These are phyloP conservation scores for Crotalus horridus DNA, from an alignment of 2,113 vertebrate genomes.

Conservation along the genomic window DNA sequence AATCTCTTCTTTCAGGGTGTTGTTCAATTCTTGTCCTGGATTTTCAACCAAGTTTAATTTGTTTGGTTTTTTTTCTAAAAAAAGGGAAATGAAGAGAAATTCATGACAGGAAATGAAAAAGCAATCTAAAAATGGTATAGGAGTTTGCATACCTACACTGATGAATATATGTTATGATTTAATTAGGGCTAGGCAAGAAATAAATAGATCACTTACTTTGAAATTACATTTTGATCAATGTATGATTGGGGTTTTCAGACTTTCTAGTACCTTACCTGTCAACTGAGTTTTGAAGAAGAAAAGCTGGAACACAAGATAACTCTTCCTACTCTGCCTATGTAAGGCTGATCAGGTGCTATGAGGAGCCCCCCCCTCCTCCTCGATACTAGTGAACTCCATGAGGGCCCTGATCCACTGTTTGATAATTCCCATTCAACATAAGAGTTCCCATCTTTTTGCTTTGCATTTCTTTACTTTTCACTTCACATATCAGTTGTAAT, in stretches of 20 bases:
- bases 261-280: not conserved
- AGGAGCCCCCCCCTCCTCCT: not conserved
- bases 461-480: not conserved
- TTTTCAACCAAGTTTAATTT: not conserved
- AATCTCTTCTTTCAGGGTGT: not conserved
- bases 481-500: not conserved
- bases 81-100: constrained; percentile 30
- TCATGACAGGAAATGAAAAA: constrained; percentile 13
- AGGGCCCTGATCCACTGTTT: not conserved
- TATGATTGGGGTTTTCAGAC: not conserved
- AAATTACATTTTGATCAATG: not conserved
- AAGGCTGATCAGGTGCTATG: not conserved
- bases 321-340: not conserved
- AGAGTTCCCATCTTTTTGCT: not conserved
- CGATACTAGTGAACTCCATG: not conserved
- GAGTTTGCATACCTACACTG: not conserved
- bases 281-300: not conserved
- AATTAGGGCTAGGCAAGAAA: not conserved
- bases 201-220: not conserved
- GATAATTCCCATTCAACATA: not conserved
- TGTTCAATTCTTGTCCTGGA: not conserved
- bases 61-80: not conserved
- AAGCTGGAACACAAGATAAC: not conserved
- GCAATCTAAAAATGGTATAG: not conserved
- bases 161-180: not conserved